These are phyloP conservation scores for Aphelocoma coerulescens DNA, from an alignment of 2,113 vertebrate species.

Conservation along the genomic window DNA sequence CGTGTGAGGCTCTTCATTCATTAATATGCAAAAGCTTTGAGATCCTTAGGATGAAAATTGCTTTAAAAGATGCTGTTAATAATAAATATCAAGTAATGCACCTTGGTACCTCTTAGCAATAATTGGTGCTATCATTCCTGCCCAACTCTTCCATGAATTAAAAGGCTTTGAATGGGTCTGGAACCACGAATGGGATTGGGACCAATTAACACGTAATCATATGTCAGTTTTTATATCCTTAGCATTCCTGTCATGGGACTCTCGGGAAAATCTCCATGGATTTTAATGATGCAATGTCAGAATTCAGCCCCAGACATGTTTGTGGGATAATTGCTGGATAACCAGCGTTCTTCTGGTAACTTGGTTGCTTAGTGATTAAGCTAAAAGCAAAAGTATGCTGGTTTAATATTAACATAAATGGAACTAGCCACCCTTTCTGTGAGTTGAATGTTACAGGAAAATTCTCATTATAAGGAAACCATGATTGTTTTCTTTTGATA, in stretches of 20 bases:
- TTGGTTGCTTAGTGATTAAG: constrained; percentile 39
- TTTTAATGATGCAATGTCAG: background rate
- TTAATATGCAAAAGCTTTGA: constrained; percentile 35
- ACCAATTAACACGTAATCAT: constrained; percentile 19
- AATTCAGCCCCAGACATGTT: background rate
- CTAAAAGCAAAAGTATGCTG: background rate
- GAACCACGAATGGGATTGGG: constrained; percentile 3
- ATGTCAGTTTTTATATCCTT: constrained; percentile 20
- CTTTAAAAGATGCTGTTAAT: constrained; percentile 52
- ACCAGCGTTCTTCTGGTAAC: constrained; percentile 14
- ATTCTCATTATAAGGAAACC: background rate
- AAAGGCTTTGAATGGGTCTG: constrained; percentile 38
- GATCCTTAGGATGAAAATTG: constrained; percentile 29
- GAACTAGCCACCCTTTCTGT: background rate
- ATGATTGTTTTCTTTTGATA: background rate
- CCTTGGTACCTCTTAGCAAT: constrained; percentile 48
- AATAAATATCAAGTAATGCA: constrained; percentile 53
- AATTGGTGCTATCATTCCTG: constrained; percentile 31
- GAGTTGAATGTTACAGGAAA: background rate
- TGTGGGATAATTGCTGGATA: background rate
- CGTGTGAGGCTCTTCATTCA: constrained; percentile 16
- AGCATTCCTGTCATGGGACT: constrained; percentile 1
- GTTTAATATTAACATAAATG: constrained; percentile 13
- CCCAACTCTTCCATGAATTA: constrained; percentile 39
- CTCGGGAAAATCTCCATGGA: background rate